Evolutionary conservation across 2,113 vertebrate genomes (phyloP).

Genomic region (Nesoenas mayeri): DNA sequence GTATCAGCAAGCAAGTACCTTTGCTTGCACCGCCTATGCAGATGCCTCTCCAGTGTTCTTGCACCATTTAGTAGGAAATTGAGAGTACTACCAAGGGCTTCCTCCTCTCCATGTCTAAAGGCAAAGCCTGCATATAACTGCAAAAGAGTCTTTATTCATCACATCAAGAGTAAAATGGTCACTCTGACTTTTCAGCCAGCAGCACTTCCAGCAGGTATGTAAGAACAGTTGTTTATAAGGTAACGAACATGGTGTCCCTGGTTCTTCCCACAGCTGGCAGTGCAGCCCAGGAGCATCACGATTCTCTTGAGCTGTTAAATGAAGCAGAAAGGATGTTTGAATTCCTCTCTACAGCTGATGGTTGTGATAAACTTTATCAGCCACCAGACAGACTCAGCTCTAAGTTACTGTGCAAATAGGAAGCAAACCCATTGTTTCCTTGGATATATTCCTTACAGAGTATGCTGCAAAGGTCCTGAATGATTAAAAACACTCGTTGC

Average conservation of each 20-base stretch:
- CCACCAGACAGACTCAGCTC: background rate
- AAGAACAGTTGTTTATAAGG: background rate
- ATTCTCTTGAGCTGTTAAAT: background rate
- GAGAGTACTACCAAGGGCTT: background rate
- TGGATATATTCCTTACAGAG: background rate
- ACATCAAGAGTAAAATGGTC: background rate
- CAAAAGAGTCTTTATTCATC: background rate
- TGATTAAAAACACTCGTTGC: background rate
- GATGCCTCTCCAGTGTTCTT: background rate
- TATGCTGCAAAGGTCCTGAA: background rate
- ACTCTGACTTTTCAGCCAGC: background rate
- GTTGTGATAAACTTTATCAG: background rate
- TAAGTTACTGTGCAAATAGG: background rate
- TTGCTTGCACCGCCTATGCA: background rate
- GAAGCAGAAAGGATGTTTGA: constrained; percentile 9
- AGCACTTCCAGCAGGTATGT: background rate
- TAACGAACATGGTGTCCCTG: background rate
- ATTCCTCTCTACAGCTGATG: background rate
- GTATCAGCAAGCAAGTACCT: no score
- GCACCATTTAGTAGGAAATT: background rate
- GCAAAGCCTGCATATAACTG: background rate
- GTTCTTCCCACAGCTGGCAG: background rate
- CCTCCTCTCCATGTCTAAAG: background rate
- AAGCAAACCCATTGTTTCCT: background rate
- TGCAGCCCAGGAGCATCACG: background rate